Percentiles rank a stretch among this genome's conserved stretches.
These are phyloP conservation scores for Trachythela sp. DNA, from an alignment of 64 coral and sea anemone species.

Conservation along the genomic window DNA sequence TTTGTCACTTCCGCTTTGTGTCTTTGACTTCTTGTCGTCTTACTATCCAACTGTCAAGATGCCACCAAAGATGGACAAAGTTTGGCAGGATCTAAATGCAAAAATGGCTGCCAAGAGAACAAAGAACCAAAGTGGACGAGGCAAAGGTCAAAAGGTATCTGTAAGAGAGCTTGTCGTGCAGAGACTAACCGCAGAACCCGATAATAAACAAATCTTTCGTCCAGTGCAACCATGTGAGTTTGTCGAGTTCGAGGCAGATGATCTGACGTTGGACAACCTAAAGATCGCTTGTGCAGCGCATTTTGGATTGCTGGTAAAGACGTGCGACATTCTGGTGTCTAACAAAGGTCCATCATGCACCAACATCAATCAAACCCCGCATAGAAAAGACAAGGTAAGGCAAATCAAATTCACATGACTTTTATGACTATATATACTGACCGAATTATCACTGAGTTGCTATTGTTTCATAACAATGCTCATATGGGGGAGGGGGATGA, in stretches of 20 bases:
- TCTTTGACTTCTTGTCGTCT: no score
- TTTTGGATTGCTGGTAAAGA: not conserved
- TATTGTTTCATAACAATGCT: not conserved
- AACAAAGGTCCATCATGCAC: slow-evolving; percentile 2
- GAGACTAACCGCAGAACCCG: not conserved
- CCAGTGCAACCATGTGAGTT: not conserved
- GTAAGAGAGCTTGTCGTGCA: not conserved
- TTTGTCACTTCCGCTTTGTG: no score
- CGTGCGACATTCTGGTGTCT: not conserved
- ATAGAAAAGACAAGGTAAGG: not conserved
- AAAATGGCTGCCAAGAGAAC: not conserved
- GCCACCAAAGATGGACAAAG: not conserved
- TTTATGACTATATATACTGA: not conserved
- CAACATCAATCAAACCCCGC: not conserved
- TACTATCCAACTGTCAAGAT: not conserved
- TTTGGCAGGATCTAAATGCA: not conserved
- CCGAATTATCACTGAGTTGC: not conserved
- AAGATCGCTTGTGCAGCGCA: not conserved
- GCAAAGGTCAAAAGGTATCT: not conserved
- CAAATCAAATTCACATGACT: not conserved
- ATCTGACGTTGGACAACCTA: not conserved
- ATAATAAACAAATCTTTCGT: not conserved
- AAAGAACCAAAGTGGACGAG: not conserved
- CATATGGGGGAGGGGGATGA: not conserved
- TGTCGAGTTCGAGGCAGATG: not conserved